Base-by-base conservation (phyloP, 1,140 invertebrate species). In the Trichoplusia ni region DNA sequence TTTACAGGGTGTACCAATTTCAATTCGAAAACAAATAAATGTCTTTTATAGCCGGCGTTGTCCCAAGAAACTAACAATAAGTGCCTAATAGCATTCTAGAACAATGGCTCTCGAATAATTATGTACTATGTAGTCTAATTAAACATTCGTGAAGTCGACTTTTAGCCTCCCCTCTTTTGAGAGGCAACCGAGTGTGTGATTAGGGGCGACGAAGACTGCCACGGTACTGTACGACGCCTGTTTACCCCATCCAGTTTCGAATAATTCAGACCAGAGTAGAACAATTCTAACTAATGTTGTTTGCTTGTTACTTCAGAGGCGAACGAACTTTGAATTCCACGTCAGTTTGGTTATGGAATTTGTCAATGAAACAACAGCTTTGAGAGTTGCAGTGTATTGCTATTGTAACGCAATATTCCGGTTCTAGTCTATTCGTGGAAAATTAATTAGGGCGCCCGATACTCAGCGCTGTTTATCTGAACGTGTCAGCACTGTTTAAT, bases 61-160 rank as follows among this genome's bases (percentile, higher is more conserved):
- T 4, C 9, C 7, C 8, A 49, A 49, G 16, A 29, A 18, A 8
- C 3, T 16, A 29, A 49, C 25, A 18, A 16, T 16, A 13, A n/a
- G 8, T 14, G 18, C 25, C 1, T 33, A 33, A 18, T 2, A 53
- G 13, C n/a, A 6, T 31, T 40, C 64, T 64, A 76, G 72, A 67
- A 65, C 64, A 68, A 60, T 60, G 62, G 44, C 67, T 79, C 38
- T 14, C 19, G 60, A 64, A 38, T 61, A 76, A 80, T 76, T 78
- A 80, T 84, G n/a, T n/a, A n/a, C n/a, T 81, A 80, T 82, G 78
- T 76, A 71, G 71, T 70, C 74, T 86, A 86, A 86, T 86, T 86
- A 86, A 81, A 73, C 66, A 60, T 71, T 73, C 64, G 65, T 44
- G 59, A 38, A 47, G 62, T 33, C 60, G 73, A 68, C 74, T 80